Evolutionary conservation across 2,113 vertebrate species (phyloP), one percentile per base, ranked within the genome.

Genomic region (Festucalex cinctus): DNA sequence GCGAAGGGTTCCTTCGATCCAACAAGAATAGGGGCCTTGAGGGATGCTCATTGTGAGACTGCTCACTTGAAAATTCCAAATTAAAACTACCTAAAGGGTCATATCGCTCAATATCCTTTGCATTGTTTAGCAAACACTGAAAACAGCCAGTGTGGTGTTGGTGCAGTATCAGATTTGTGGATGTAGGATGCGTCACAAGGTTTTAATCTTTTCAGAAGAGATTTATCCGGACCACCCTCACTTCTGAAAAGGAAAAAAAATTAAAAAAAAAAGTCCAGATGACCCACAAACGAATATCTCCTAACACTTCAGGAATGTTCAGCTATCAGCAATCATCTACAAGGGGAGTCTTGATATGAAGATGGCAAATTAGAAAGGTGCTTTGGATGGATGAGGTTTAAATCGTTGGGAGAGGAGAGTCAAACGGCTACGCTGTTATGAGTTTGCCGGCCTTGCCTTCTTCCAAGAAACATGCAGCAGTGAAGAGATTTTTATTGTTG

Each of bases 281-380:
- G 88, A 91, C 74, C 85, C 67, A 61, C 56, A 69, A 80, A 78
- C 82, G 76, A 81, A 87, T 90, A 79, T 22, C 6, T 78, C 81
- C 78, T 89, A 88, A 92, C 84, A 81, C 77, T 69, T 78, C 35
- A 87, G 83, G 85, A 91, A 91, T 90, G 79, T 83, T 77, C 61
- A 66, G 66, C 80, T 84, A 77, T 84, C 77, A 81, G 62, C 76
- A 82, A 53, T 77, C 75, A 84, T 90, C 70, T 74, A 65, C 53
- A 26, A 76, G 28, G n/a, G 37, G 28, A 35, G 70, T 71, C 56
- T 75, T 44, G 68, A 81, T 41, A 20, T 49, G 74, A 72, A 62
- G 37, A 63, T 64, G 72, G 37, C 69, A 37, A 77, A 44, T 68
- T 37, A 16, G 49, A 26, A 6, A 70, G 54, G 41, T 17, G 5